phyloP scores from a whole-genome alignment of 2,797 vertebrate genomes.

The Poliocrania exsul region DNA sequence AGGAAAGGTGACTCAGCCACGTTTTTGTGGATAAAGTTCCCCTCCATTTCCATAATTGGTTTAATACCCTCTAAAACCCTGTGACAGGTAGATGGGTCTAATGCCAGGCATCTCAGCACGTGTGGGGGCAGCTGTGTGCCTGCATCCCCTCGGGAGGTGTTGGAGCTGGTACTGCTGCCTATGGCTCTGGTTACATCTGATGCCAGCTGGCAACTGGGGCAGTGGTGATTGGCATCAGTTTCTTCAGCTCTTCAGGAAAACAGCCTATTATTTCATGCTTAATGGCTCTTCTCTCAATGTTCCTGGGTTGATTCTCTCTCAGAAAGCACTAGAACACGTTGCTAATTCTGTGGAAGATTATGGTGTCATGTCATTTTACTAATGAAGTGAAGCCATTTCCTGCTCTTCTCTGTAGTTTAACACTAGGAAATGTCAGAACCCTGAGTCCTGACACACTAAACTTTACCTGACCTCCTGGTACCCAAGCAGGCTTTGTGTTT shows the following conservation, averaged over 20 bases:
- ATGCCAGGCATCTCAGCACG: not conserved
- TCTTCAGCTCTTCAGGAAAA: not conserved
- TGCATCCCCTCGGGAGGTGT: not conserved
- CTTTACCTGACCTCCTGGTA: not conserved
- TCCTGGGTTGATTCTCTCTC: not conserved
- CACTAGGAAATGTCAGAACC: not conserved
- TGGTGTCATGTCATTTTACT: not conserved
- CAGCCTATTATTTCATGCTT: rapidly evolving
- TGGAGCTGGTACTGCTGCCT: not conserved
- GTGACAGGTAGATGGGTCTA: not conserved
- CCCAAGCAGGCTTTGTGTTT: not conserved
- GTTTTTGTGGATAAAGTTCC: not conserved
- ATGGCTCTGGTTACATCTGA: not conserved
- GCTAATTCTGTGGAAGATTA: not conserved
- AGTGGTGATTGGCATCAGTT: not conserved
- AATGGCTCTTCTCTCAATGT: not conserved
- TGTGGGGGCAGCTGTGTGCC: not conserved
- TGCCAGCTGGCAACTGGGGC: not conserved
- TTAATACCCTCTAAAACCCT: not conserved
- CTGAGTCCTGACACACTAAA: not conserved
- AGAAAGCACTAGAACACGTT: not conserved
- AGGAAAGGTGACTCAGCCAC: not conserved
- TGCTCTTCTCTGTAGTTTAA: not conserved
- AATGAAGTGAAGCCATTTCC: not conserved
- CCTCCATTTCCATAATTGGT: not conserved